Conservation (phyloP, 2,888 invertebrate species). For the Oscheius onirici region DNA sequence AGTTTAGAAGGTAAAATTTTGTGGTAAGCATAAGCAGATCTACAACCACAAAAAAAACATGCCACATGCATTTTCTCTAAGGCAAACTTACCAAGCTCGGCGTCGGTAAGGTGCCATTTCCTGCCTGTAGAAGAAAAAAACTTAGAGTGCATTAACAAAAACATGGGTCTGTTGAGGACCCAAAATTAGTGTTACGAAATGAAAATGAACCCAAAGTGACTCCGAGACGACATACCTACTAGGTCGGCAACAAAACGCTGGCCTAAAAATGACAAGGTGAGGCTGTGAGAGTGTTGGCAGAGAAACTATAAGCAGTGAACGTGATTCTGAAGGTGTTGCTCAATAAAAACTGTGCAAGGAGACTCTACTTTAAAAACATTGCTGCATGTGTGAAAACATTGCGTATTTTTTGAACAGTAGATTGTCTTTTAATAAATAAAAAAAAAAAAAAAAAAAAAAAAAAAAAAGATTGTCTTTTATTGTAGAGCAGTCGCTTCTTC, state of each 20-base stretch:
- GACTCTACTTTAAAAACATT: not conserved
- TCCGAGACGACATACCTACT: not conserved
- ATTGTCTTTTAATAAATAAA: not conserved
- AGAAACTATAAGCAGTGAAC: not conserved
- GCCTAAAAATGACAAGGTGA: not conserved
- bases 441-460: not conserved
- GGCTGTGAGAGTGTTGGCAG: not conserved
- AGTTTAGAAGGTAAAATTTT: too few species aligned
- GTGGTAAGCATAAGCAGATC: too few species aligned
- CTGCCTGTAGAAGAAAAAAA: constrained; percentile 46
- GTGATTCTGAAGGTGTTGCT: not conserved
- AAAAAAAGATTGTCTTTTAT: too few species aligned
- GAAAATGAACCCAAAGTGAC: not conserved
- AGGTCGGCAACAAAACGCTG: not conserved
- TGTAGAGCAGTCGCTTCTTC: too few species aligned
- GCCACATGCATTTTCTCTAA: constrained; percentile 9
- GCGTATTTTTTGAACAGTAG: not conserved
- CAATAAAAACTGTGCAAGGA: not conserved
- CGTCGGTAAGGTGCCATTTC: constrained; percentile 59
- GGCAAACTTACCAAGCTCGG: constrained; percentile 41
- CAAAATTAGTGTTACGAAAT: not conserved
- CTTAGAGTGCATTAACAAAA: not conserved
- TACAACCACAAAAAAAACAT: not conserved
- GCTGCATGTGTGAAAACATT: not conserved
- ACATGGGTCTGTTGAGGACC: not conserved